Evolutionary conservation across 2,888 invertebrate species (phyloP), one percentile per base, ranked within the genome.

Genomic region (Isoperla grammatica): DNA sequence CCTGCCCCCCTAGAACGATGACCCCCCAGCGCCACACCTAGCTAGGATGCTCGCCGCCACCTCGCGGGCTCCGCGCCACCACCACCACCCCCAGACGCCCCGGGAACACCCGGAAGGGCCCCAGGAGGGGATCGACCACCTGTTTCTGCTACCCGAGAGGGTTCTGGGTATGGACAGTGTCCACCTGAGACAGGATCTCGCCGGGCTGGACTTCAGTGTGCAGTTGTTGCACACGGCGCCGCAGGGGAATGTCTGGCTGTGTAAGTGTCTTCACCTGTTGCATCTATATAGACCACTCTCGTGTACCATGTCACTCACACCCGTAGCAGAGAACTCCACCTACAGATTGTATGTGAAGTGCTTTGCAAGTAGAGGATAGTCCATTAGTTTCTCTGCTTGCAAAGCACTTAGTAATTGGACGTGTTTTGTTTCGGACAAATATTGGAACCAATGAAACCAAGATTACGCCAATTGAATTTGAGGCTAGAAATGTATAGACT

Each of bases 241-340:
- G 35, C 75, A 76, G 67, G 80, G 80, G 69, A 79, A 79, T 74
- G 79, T 80, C 64, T 80, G 80, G 80, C 78, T 80, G 70, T 79
- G 80, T 80, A 73, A 79, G 80, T 35, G 29, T 39, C 29, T 29
- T 29, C 29, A 29, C 29, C 8, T 8, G 29, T 29, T 29, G 29
- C 29, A 29, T 29, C n/a, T n/a, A n/a, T n/a, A n/a, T n/a, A n/a
- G n/a, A n/a, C n/a, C n/a, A n/a, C n/a, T n/a, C n/a, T n/a, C n/a
- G n/a, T n/a, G n/a, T n/a, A n/a, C n/a, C n/a, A n/a, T n/a, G n/a
- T n/a, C n/a, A n/a, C n/a, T n/a, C n/a, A n/a, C n/a, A n/a, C n/a
- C n/a, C n/a, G n/a, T n/a, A n/a, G n/a, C n/a, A n/a, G n/a, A n/a
- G n/a, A n/a, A n/a, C n/a, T n/a, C n/a, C n/a, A n/a, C n/a, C n/a